Evolutionary conservation across 1,140 invertebrate species (phyloP), one percentile per base, ranked within the genome.

Genomic region (Choristoneura fumiferana): DNA sequence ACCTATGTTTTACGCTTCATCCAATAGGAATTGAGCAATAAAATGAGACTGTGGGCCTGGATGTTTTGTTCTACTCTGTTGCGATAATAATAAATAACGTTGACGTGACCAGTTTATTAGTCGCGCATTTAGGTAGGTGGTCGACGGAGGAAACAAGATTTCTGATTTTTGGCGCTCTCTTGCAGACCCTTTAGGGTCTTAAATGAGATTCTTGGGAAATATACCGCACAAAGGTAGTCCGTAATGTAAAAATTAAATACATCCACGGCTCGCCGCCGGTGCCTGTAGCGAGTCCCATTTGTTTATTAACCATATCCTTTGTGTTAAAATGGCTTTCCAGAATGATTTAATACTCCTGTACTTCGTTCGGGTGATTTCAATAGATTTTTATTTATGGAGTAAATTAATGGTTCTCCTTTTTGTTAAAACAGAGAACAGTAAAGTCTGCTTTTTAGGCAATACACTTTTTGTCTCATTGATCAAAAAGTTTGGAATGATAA

Each of bases 31-130:
- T 71, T 60, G 59, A 65, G 14, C 61, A 54, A 66, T 76, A 71
- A 78, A 75, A 74, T 66, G 67, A 69, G 69, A 66, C 65, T 64
- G 62, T 62, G 64, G 71, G 45, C 63, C 57, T 62, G 54, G 62
- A 70, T 75, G 75, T 80, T 81, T 79, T 77, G 71, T 73, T 77
- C 67, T 70, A 70, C 77, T 71, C 70, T 74, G 63, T 81, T 76
- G 71, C 76, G 65, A 74, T 78, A 81, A 79, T 77, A 83, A 87
- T 87, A 87, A 85, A 85, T 87, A 85, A 83, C 69, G 68, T 67
- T 73, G 78, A 87, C 82, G 84, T 87, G 84, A 83, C 80, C 73
- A 55, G 84, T 74, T 79, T 87, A 78, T 85, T 85, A 84, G 79
- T 79, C 34, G 75, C 66, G 77, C 78, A 73, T 81, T 85, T 85